Percentiles rank a stretch among this genome's conserved stretches.
Conservation (phyloP, 2,113 vertebrate species). For the Eptesicus fuscus region DNA sequence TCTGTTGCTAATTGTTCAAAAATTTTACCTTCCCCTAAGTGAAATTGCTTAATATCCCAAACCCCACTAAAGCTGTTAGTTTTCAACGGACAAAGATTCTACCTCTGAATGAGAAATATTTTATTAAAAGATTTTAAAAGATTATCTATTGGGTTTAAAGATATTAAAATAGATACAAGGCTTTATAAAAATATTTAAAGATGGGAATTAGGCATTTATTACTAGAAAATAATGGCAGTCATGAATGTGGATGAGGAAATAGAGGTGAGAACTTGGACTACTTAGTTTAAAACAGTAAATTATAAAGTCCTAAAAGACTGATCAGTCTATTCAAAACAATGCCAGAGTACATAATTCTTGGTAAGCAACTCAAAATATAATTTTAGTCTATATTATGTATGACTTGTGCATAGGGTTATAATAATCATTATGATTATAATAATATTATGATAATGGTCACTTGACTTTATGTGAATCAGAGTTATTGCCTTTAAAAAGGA, state of each 20-base stretch:
- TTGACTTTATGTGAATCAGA: background rate
- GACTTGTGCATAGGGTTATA: background rate
- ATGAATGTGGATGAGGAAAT: background rate
- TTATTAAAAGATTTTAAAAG: background rate
- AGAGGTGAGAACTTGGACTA: background rate
- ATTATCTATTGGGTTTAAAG: background rate
- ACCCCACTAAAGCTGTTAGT: background rate
- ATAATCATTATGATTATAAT: background rate
- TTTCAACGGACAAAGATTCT: background rate
- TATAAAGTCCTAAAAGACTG: background rate
- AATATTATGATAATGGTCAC: background rate
- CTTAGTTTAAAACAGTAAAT: conserved; percentile 19
- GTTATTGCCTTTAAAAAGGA: background rate
- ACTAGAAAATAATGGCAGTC: background rate
- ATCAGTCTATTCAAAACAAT: background rate
- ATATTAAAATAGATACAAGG: background rate
- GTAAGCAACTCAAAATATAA: background rate
- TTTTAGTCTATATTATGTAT: background rate
- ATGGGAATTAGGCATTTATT: background rate
- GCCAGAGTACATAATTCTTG: background rate
- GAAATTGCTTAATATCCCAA: background rate
- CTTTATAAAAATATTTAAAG: conserved; percentile 9
- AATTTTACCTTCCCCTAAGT: background rate
- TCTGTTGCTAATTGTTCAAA: background rate
- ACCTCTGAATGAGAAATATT: conserved; percentile 19